A percentile compares a stretch with the other conserved stretches of the same genome.
Conservation (phyloP, 2,888 invertebrate genomes). For the Drosophila cracens region DNA sequence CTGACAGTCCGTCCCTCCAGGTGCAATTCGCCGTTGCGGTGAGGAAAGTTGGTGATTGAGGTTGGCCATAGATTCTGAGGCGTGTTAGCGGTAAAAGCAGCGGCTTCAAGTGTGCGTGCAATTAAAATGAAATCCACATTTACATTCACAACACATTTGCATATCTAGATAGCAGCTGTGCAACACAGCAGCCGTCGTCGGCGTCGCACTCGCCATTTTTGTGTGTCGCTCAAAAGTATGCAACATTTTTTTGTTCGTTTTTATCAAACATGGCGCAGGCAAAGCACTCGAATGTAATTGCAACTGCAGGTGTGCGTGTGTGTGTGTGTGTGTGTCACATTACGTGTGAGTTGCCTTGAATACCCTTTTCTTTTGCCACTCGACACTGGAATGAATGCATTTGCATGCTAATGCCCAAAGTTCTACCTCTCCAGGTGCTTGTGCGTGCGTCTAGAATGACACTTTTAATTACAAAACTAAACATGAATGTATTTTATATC, state of each 20-base stretch:
- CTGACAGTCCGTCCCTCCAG: constrained; percentile 47
- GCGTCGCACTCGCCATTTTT: constrained; percentile 43
- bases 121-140: constrained; percentile 75
- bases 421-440: constrained; percentile 33
- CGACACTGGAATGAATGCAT: constrained; percentile 65
- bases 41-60: background rate
- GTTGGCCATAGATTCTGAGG: constrained; percentile 14
- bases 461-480: constrained; percentile 77
- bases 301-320: constrained; percentile 19
- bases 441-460: constrained; percentile 67
- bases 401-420: constrained; percentile 68
- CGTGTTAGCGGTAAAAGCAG: constrained; percentile 15
- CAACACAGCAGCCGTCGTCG: constrained; percentile 28
- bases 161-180: constrained; percentile 39
- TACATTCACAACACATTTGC: constrained; percentile 41
- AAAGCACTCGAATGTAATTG: constrained; percentile 51
- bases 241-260: constrained; percentile 63
- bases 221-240: constrained; percentile 66
- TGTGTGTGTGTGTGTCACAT: constrained; percentile 7
- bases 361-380: constrained; percentile 54
- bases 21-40: constrained; percentile 10
- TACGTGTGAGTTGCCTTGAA: constrained; percentile 55
- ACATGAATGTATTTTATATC: constrained; percentile 77
- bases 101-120: constrained; percentile 54
- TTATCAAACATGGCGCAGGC: constrained; percentile 64